These are phyloP conservation scores for Drosophila tristis DNA, from an alignment of 1,140 invertebrate genomes.

Conservation along the genomic window DNA sequence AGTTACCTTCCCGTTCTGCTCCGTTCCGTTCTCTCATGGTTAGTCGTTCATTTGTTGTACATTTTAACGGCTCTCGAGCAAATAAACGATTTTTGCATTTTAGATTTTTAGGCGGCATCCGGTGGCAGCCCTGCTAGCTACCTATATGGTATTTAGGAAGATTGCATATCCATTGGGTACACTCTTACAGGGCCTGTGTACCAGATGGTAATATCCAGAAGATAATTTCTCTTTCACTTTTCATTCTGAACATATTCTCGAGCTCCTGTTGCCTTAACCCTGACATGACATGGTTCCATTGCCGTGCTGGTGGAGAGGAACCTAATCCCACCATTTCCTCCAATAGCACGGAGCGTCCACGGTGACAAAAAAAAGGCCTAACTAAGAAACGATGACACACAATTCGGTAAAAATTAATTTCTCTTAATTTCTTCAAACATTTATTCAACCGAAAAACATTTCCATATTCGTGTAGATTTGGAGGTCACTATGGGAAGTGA, in stretches of 20 bases:
- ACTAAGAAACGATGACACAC: too few species aligned
- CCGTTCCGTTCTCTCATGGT: background rate
- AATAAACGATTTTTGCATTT: constrained; percentile 82
- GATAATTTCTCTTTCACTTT: too few species aligned
- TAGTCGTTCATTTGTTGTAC: constrained; percentile 40
- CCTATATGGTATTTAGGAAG: constrained; percentile 30
- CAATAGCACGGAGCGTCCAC: constrained; percentile 48
- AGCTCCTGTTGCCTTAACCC: constrained; percentile 87
- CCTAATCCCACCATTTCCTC: constrained; percentile 1
- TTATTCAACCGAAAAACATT: too few species aligned
- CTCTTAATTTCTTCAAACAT: too few species aligned
- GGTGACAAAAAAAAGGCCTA: too few species aligned
- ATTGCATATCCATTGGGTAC: constrained; percentile 33
- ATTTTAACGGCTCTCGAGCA: constrained; percentile 78
- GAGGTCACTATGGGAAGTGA: too few species aligned
- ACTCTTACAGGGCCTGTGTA: too few species aligned
- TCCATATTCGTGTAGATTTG: too few species aligned
- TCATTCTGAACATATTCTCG: constrained; percentile 57
- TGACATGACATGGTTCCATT: constrained; percentile 91
- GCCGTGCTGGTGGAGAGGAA: constrained; percentile 88
- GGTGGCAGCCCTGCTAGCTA: background rate
- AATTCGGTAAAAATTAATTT: too few species aligned
- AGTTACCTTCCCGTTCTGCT: constrained; percentile 20
- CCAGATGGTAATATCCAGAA: too few species aligned
- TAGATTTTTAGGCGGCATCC: constrained; percentile 60